Evolutionary conservation across 2,113 vertebrate genomes (phyloP).

Genomic region (Gallinago media): DNA sequence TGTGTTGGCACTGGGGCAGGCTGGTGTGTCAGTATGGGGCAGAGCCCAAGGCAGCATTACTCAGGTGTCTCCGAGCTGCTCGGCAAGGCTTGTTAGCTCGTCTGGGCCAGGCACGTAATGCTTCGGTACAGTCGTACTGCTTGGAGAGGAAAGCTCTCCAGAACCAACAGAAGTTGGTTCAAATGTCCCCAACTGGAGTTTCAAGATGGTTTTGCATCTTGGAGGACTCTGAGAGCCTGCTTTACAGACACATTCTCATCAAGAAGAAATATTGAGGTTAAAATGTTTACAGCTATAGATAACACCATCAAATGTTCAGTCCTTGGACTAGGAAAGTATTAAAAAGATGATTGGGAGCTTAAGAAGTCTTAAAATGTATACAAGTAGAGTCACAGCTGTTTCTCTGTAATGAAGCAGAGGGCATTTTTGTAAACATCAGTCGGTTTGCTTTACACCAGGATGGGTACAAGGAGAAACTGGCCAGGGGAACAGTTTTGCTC

Average conservation of each 20-base stretch:
- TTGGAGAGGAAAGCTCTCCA: neutral
- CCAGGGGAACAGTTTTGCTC: neutral
- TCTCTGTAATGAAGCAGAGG: neutral
- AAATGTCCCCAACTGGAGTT: neutral
- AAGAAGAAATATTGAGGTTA: neutral
- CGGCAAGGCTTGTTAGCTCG: neutral
- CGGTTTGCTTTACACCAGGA: neutral
- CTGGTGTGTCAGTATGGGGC: neutral
- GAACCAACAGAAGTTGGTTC: neutral
- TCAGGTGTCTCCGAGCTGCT: neutral
- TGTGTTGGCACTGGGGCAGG: neutral
- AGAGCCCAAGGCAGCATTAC: neutral
- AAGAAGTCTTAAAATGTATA: neutral
- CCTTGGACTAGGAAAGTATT: neutral
- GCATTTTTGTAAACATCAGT: neutral
- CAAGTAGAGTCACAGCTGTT: neutral
- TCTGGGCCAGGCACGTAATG: rapidly evolving
- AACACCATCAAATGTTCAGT: neutral
- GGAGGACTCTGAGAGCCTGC: neutral
- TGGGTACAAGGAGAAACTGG: neutral
- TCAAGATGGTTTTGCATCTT: neutral
- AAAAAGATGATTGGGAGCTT: neutral
- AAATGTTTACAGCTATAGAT: neutral
- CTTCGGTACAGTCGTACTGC: neutral
- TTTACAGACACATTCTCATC: neutral